Evolutionary conservation across 2,888 invertebrate genomes (phyloP).

Genomic region (Embidobia sp.): DNA sequence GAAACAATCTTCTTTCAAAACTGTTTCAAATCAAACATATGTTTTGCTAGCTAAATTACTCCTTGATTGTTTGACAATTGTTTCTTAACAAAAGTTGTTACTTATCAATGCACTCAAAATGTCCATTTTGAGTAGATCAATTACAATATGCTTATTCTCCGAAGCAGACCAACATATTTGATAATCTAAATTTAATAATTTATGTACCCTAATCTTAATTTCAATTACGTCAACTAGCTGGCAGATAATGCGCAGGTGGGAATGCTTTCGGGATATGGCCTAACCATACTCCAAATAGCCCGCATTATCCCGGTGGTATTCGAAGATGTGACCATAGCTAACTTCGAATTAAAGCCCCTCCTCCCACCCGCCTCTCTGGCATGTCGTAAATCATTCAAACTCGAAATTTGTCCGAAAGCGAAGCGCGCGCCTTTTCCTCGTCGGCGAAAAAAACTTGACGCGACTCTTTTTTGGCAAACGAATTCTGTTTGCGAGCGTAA

Average conservation of each 20-base stretch:
- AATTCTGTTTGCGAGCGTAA: constrained; percentile 40
- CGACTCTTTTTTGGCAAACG: not conserved
- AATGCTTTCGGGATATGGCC: constrained; percentile 34
- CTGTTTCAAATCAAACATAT: too few species aligned
- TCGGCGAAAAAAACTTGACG: not conserved
- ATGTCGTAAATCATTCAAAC: constrained; percentile 18
- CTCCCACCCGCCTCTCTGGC: not conserved
- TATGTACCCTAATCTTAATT: too few species aligned
- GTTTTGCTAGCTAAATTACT: too few species aligned
- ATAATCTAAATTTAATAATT: too few species aligned
- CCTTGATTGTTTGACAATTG: too few species aligned
- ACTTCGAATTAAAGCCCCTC: constrained; percentile 1
- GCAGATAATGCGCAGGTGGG: constrained; percentile 30
- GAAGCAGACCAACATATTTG: too few species aligned
- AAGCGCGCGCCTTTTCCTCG: not conserved
- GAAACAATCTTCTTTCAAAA: too few species aligned
- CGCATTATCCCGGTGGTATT: constrained; percentile 31
- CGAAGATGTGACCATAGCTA: constrained; percentile 10
- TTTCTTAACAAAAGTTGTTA: too few species aligned
- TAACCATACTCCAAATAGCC: constrained; percentile 31
- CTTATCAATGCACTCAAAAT: too few species aligned
- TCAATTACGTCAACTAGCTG: constrained; percentile 14
- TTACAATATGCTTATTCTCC: too few species aligned
- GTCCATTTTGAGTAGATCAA: too few species aligned
- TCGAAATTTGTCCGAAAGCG: constrained; percentile 2